Evolutionary conservation across 2,797 vertebrate genomes (phyloP).

Genomic region (Acanthopagrus latus): DNA sequence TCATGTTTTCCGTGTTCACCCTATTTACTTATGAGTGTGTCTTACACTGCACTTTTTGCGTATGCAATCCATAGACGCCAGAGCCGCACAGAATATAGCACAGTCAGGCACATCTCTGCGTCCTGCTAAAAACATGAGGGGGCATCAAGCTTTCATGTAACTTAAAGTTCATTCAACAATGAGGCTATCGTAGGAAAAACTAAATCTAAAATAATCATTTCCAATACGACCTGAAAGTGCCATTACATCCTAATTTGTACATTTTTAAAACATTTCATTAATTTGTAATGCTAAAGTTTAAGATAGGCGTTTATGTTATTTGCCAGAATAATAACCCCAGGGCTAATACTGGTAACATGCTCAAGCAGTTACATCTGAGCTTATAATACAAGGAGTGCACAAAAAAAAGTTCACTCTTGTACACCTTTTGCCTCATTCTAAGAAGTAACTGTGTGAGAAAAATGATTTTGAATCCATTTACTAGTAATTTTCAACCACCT

Average conservation of each 20-base stretch:
- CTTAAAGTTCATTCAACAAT: not conserved
- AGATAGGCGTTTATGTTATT: too few species aligned
- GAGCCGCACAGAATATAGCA: conserved; percentile 10
- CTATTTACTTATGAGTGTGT: conserved; percentile 70
- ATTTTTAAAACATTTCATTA: not conserved
- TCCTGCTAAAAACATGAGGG: not conserved
- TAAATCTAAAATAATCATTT: not conserved
- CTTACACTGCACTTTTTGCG: conserved; percentile 18
- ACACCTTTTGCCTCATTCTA: not conserved
- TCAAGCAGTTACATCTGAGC: not conserved
- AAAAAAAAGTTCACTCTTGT: too few species aligned
- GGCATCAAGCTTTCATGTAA: not conserved
- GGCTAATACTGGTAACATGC: not conserved
- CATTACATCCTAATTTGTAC: not conserved
- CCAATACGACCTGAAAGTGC: not conserved
- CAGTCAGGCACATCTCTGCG: conserved; percentile 4
- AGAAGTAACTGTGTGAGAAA: not conserved
- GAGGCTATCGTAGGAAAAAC: not conserved
- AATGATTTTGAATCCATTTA: not conserved
- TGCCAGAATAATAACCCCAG: not conserved
- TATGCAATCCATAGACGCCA: too few species aligned
- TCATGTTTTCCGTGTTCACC: conserved; percentile 76
- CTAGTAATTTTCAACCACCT: not conserved
- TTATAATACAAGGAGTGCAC: not conserved
- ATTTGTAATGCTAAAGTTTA: not conserved